A percentile compares a stretch with the other conserved stretches of the same genome.
Evolutionary conservation across 2,113 vertebrate species (phyloP).

Genomic region (Aptenodytes patagonicus): DNA sequence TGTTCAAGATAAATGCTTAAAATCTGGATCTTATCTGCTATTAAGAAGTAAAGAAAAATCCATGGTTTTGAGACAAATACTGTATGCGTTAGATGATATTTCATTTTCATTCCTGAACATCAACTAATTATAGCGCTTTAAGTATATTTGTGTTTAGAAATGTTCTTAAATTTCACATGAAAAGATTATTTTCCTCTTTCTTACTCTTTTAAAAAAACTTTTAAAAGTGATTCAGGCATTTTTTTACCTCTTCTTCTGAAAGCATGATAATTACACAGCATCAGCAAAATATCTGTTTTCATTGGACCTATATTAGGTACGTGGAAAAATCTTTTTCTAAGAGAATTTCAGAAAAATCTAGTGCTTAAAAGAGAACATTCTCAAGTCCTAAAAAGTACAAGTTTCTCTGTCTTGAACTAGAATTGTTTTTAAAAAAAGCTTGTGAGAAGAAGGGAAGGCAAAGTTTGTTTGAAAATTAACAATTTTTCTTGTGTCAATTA

Average conservation of each 20-base stretch:
- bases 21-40: background rate
- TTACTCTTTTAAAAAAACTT: background rate
- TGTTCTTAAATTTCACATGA: background rate
- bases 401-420: background rate
- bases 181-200: background rate
- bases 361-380: background rate
- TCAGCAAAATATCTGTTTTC: background rate
- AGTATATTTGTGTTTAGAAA: background rate
- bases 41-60: background rate
- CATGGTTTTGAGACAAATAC: background rate
- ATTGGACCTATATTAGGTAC: background rate
- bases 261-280: background rate
- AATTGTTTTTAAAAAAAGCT: background rate
- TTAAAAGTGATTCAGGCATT: background rate
- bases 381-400: background rate
- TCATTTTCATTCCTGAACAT: background rate
- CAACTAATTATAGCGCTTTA: background rate
- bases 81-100: background rate
- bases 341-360: background rate
- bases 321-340: background rate
- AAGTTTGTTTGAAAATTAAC: background rate
- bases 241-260: background rate
- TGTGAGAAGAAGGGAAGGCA: background rate
- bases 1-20: background rate
- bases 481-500: background rate